Base-by-base conservation (phyloP, 1,140 invertebrate genomes). In the Tetramorium parvispinum region DNA sequence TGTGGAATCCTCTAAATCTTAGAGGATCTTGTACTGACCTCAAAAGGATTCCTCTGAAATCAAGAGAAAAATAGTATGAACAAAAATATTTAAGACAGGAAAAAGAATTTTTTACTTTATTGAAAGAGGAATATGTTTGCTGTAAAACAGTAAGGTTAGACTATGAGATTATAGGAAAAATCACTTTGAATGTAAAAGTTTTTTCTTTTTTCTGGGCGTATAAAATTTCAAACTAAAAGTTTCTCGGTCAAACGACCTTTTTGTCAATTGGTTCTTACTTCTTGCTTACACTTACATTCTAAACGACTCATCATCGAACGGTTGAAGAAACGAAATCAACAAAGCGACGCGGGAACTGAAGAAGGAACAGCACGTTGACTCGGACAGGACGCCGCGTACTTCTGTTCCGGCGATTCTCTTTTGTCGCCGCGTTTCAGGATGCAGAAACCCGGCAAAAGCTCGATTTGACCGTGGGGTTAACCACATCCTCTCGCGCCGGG, bases 391-490 rank as follows among this genome's bases (percentile, higher is more conserved):
- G 82, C 85, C 90, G 82, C 77, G 89, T 91, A 93, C 90, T 94
- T 93, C 91, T 92, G 91, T 89, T 92, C 90, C 92, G 87, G 88
- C 87, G 82, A 91, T 88, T 89, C 91, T 70, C 63, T 55, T 92
- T 93, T 94, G 93, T 92, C 93, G 91, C 73, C 81, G 78, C 88
- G 82, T 91, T 92, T 94, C 93, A 94, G 93, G 92, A 94, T 93
- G 91, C 92, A 94, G 94, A 94, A 94, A 91, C 93, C 93, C 70
- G 85, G 93, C 92, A 94, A 94, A 94, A 93, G 92, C 93, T 88
- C 77, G 89, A 92, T 91, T 91, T 89, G 88, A 88, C 88, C 82
- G 27, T 79, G 87, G 90, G 92, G 89, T 93, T 93, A 91, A 93
- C 93, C 93, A 93, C 93, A 93, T 93, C 93, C 93, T 93, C 85